phyloP scores from a whole-genome alignment of 2,888 invertebrate species.

The Synergus itoensis region DNA sequence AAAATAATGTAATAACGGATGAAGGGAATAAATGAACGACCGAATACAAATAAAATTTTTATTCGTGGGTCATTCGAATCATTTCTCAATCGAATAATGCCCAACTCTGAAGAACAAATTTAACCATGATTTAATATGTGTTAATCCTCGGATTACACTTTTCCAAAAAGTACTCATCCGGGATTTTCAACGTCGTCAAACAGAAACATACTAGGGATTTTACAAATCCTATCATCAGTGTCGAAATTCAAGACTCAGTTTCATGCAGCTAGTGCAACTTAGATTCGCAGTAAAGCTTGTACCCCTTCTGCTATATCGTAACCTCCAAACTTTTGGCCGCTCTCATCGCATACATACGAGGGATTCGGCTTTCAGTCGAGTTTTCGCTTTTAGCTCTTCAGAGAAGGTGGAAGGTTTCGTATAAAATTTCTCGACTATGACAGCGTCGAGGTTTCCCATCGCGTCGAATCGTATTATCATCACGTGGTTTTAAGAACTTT shows the following conservation, averaged over 20 bases:
- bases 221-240: conserved; percentile 27
- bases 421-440: conserved; percentile 30
- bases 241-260: conserved; percentile 28
- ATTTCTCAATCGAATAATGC: too few species aligned
- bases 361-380: conserved; percentile 23
- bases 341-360: neutral
- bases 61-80: too few species aligned
- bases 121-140: neutral
- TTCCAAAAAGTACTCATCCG: neutral
- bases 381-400: conserved; percentile 13
- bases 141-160: neutral
- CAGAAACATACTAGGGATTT: conserved; percentile 6
- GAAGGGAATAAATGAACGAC: too few species aligned
- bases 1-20: too few species aligned
- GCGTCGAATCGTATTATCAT: conserved; percentile 33
- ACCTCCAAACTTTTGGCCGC: conserved; percentile 35
- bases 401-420: conserved; percentile 33
- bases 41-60: too few species aligned
- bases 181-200: conserved; percentile 16
- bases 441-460: conserved; percentile 18
- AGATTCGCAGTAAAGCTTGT: conserved; percentile 17
- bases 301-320: conserved; percentile 32
- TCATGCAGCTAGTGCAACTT: neutral
- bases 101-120: too few species aligned
- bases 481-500: conserved; percentile 27